A percentile compares a stretch with the other conserved stretches of the same genome.
Conservation (phyloP, 2,888 invertebrate species). For the Pycnomerus fuliginosus region DNA sequence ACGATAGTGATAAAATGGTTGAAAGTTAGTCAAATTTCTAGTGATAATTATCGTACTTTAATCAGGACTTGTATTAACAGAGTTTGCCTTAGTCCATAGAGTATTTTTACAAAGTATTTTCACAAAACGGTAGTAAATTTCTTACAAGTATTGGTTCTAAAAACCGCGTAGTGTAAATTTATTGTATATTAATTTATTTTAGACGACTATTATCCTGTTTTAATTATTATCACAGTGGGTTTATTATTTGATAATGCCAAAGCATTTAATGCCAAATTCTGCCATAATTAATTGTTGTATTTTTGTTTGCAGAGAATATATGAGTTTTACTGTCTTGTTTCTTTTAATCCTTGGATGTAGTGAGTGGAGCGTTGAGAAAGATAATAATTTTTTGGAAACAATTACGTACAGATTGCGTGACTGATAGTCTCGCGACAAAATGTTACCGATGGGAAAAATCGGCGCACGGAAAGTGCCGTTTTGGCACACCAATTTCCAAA, state of each 20-base stretch:
- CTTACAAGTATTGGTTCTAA: conserved; percentile 34
- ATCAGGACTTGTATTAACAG: conserved; percentile 37
- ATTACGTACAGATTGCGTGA: too few species aligned
- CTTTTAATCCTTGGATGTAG: too few species aligned
- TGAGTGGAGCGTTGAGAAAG: too few species aligned
- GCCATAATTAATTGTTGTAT: conserved; percentile 53
- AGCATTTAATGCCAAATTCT: conserved; percentile 55
- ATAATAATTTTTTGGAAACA: too few species aligned
- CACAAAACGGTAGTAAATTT: conserved; percentile 42
- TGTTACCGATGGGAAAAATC: too few species aligned
- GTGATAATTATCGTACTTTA: conserved; percentile 38
- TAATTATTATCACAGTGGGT: conserved; percentile 38
- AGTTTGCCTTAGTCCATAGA: conserved; percentile 46
- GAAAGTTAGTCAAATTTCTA: conserved; percentile 48
- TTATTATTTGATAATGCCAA: conserved; percentile 50
- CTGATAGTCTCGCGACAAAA: too few species aligned
- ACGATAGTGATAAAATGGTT: conserved; percentile 37
- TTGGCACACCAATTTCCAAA: too few species aligned
- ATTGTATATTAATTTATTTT: conserved; percentile 33
- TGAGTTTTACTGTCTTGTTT: conserved; percentile 21
- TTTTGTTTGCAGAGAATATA: conserved; percentile 46
- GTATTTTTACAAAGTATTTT: conserved; percentile 54
- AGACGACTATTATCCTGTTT: conserved; percentile 40
- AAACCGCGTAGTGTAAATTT: conserved; percentile 25
- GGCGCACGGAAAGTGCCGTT: too few species aligned